Conservation (phyloP, 2,113 vertebrate genomes). For the Panthera uncia region DNA sequence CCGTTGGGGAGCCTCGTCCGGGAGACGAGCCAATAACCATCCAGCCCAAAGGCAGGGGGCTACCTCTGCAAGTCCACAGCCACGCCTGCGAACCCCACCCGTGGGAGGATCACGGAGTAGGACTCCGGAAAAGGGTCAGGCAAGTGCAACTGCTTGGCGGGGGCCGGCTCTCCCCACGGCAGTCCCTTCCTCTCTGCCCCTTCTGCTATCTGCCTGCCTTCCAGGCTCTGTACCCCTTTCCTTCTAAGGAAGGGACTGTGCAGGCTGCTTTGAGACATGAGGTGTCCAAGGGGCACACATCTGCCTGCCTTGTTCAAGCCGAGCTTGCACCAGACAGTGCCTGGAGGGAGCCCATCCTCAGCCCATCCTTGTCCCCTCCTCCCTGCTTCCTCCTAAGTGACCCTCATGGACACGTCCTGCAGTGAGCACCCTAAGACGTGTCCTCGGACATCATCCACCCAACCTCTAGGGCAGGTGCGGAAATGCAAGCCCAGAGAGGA, state of each 20-base stretch:
- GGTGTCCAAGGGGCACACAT: rapidly evolving
- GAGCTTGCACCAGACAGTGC: background rate
- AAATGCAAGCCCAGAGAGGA: background rate
- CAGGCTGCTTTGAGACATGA: background rate
- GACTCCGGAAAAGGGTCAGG: background rate
- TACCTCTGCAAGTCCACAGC: background rate
- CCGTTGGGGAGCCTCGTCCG: background rate
- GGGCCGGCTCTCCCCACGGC: background rate
- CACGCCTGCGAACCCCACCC: background rate
- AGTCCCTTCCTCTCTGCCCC: rapidly evolving
- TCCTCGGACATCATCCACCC: background rate
- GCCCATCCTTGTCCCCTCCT: rapidly evolving
- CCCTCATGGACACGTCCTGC: rapidly evolving
- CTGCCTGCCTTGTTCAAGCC: background rate
- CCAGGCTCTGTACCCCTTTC: background rate
- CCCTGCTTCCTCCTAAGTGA: background rate
- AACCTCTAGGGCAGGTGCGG: background rate
- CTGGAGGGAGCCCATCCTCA: background rate
- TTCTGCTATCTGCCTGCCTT: background rate
- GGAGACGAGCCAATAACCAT: background rate
- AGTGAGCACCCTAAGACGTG: background rate
- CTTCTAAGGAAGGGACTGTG: background rate
- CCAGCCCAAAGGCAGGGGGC: background rate
- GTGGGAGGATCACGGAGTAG: background rate
- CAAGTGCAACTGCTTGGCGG: rapidly evolving